Conservation (phyloP, 2,113 vertebrate genomes). For the Chionis minor region DNA sequence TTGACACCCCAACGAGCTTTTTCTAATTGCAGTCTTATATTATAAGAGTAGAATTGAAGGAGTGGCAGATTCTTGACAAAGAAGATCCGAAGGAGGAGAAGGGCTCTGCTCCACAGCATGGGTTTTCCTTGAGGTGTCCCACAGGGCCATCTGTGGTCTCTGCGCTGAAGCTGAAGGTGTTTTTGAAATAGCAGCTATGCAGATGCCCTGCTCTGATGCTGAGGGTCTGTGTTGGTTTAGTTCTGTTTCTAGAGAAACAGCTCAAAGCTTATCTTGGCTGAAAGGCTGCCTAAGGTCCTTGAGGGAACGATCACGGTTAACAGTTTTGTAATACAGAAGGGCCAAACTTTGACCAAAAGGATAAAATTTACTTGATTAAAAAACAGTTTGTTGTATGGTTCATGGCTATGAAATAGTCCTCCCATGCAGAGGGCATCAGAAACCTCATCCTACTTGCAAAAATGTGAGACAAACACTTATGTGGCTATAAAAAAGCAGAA, state of each 20-base stretch:
- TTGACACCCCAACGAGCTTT: background rate
- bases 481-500: background rate
- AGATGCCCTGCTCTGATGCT: background rate
- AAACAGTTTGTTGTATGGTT: background rate
- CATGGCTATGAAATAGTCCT: background rate
- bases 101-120: background rate
- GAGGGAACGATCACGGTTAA: background rate
- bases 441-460: background rate
- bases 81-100: background rate
- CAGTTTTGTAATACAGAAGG: background rate
- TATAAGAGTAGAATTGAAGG: background rate
- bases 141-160: background rate
- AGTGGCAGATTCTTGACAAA: background rate
- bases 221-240: background rate
- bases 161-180: background rate
- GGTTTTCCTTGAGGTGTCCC: background rate
- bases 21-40: background rate
- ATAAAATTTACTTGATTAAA: background rate
- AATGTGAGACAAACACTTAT: background rate
- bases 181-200: background rate
- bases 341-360: background rate
- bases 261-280: background rate
- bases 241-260: background rate
- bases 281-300: background rate
- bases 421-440: background rate